A percentile compares a stretch with the other conserved stretches of the same genome.
These are phyloP conservation scores for Gymnarchus niloticus DNA, from an alignment of 2,113 vertebrate species.

Conservation along the genomic window DNA sequence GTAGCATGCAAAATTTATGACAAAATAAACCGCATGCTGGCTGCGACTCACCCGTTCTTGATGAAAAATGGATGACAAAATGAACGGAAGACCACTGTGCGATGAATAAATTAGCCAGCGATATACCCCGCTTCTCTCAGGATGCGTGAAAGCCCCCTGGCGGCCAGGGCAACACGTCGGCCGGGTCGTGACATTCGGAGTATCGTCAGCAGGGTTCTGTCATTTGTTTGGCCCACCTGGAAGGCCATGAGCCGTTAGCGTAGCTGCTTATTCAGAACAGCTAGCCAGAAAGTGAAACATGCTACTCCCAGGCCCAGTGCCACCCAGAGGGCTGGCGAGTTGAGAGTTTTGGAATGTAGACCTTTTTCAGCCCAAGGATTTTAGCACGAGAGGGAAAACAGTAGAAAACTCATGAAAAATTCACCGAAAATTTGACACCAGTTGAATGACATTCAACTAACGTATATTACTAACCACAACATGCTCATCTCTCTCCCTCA, in stretches of 20 bases:
- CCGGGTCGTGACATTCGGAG: not conserved
- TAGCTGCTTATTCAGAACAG: not conserved
- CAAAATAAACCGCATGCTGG: conserved; percentile 44
- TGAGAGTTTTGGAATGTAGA: not conserved
- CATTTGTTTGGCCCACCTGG: not conserved
- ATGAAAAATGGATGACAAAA: conserved; percentile 58
- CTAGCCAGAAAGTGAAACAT: not conserved
- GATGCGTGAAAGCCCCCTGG: conserved; percentile 1
- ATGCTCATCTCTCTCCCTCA: not conserved
- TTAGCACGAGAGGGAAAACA: not conserved
- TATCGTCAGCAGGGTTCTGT: too few species aligned
- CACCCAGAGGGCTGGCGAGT: not conserved
- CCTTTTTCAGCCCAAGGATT: not conserved
- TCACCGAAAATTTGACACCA: not conserved
- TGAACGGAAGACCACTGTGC: conserved; percentile 40
- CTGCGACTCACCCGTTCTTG: conserved; percentile 47
- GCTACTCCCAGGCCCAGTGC: not conserved
- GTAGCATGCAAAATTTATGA: conserved; percentile 52
- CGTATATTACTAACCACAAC: not conserved
- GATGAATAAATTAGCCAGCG: conserved; percentile 52
- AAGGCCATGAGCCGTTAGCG: not conserved
- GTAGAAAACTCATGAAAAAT: not conserved
- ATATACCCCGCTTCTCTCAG: conserved; percentile 19
- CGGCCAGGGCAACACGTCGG: not conserved
- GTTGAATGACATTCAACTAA: not conserved